Evolutionary conservation across 2,797 vertebrate genomes (phyloP), one percentile per base, ranked within the genome.

Genomic region (Leuciscus waleckii): DNA sequence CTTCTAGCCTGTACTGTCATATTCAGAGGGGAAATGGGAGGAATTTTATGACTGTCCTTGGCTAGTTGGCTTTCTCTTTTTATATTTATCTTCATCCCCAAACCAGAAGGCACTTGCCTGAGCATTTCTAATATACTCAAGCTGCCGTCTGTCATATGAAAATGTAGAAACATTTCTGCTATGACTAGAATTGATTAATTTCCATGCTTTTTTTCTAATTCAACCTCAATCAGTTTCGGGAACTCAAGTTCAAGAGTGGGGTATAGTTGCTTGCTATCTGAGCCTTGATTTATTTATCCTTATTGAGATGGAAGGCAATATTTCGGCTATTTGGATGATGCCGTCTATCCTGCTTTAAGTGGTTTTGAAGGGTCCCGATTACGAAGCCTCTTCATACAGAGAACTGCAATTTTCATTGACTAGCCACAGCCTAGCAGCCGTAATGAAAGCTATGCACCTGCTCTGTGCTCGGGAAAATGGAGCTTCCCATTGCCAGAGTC

Each of bases 361-460:
- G 89, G 88, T 89, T 85, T 73, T 89, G 87, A 92, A 90, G 67
- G 86, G 80, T 73, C 83, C n/a, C 85, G 73, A 88, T 82, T 87
- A 26, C 49, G 75, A 89, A 89, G 69, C 73, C 71, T 75, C 88
- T 82, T 86, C 84, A 83, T 77, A 78, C 70, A 65, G 56, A 83
- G 70, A 88, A 83, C 56, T 19, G 69, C 69, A 63, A 84, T 88
- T 84, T 87, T 87, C 87, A 81, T 71, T 80, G 87, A 90, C 89
- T 86, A 83, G 80, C 82, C 61, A 51, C 79, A 68, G 79, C 56
- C 69, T 61, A 85, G 86, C 58, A 49, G 77, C 58, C 8, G n/a
- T 81, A 88, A 89, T 87, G 37, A 91, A 90, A 88, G 65, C 74
- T 81, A 43, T 88, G 87, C 93, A 94, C 93, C 92, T 93, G 93